Conservation (phyloP, 1,140 invertebrate species). For the Delia radicum region DNA sequence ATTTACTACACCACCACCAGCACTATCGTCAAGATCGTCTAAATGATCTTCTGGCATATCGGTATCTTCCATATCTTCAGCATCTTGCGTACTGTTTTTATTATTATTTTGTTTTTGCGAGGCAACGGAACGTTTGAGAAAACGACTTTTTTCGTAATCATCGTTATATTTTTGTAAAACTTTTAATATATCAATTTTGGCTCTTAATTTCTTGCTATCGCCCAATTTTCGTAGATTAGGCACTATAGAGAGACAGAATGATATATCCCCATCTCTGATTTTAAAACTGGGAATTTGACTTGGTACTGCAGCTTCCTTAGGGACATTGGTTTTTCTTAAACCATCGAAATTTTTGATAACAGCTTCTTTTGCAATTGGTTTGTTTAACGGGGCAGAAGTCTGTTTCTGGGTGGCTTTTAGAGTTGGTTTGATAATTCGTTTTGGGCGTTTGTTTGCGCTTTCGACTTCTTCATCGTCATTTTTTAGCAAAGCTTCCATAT, state of each 20-base stretch:
- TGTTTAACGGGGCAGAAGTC: not conserved
- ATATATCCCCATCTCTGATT: not conserved
- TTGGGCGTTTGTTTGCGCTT: not conserved
- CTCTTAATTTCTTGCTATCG: not conserved
- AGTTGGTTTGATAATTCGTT: not conserved
- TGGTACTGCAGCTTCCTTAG: too few relatives aligned
- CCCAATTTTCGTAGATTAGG: not conserved
- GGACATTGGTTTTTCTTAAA: not conserved
- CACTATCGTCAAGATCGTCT: not conserved
- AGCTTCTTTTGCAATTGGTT: not conserved
- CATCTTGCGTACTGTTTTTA: not conserved
- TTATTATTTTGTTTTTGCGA: not conserved
- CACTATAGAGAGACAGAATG: not conserved
- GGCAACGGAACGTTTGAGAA: not conserved
- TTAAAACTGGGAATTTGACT: not conserved
- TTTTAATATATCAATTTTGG: not conserved
- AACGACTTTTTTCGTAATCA: not conserved
- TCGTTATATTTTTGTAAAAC: not conserved
- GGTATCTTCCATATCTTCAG: not conserved
- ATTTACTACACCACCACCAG: not conserved
- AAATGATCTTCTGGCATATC: constrained; percentile 3
- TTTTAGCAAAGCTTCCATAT: not conserved
- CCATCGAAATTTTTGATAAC: constrained; percentile 4
- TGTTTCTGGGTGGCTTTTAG: not conserved
- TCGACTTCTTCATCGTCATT: not conserved